phyloP scores from a whole-genome alignment of 2,113 vertebrate genomes.

The Mus musculus region DNA sequence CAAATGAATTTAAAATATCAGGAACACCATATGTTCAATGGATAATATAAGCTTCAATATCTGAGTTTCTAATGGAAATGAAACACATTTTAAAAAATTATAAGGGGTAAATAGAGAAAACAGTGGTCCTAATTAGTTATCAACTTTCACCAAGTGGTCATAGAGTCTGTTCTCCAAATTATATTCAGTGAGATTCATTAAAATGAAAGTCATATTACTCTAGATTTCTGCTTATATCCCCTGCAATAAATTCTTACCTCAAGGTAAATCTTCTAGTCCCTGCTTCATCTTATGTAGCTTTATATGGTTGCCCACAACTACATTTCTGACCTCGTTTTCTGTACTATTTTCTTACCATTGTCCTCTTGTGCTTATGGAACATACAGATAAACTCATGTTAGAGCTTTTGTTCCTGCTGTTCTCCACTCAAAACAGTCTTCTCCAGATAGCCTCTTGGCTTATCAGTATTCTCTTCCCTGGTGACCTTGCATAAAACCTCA shows the following conservation, averaged over 20 bases:
- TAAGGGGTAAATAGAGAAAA: not conserved
- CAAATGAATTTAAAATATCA: not conserved
- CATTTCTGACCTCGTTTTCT: not conserved
- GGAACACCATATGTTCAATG: not conserved
- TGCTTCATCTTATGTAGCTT: not conserved
- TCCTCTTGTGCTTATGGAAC: not conserved
- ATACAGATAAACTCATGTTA: not conserved
- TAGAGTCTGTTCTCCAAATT: not conserved
- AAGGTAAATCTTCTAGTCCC: not conserved
- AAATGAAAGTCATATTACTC: conserved; percentile 46
- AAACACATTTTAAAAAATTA: not conserved
- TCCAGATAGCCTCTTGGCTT: not conserved
- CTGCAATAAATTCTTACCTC: not conserved
- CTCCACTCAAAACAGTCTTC: not conserved
- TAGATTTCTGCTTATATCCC: not conserved
- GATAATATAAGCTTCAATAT: not conserved
- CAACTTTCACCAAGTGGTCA: not conserved
- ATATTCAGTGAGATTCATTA: not conserved
- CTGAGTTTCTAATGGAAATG: not conserved
- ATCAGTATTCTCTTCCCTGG: not conserved
- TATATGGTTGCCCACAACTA: not conserved
- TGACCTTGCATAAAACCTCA: not conserved
- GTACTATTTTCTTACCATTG: not conserved
- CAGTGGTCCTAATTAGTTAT: not conserved
- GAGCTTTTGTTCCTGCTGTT: not conserved